Evolutionary conservation across 2,888 invertebrate genomes (phyloP).

Genomic region (Crocallis elinguaria): DNA sequence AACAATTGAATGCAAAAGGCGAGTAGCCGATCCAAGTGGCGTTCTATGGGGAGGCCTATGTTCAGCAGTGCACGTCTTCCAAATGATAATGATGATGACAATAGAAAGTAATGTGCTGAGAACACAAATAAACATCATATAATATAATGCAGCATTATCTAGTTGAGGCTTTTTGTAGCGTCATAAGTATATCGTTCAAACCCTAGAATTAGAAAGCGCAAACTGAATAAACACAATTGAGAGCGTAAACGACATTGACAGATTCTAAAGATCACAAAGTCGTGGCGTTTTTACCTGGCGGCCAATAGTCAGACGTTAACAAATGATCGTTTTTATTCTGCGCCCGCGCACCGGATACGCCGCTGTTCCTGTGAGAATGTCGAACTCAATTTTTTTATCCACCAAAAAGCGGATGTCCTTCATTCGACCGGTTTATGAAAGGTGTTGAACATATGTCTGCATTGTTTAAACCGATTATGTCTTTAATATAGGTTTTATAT

Average conservation of each 20-base stretch:
- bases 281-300: slow-evolving; percentile 60
- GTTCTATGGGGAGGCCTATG: too few relatives aligned
- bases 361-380: slow-evolving; percentile 83
- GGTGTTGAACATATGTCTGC: slow-evolving; percentile 83
- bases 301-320: slow-evolving; percentile 67
- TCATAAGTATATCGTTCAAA: slow-evolving; percentile 6
- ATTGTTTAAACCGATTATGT: slow-evolving; percentile 64
- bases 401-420: slow-evolving; percentile 84
- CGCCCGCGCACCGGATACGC: slow-evolving; percentile 81
- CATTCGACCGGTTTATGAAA: slow-evolving; percentile 82
- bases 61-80: too few relatives aligned
- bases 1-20: too few relatives aligned
- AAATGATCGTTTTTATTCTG: slow-evolving; percentile 80
- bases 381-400: slow-evolving; percentile 76
- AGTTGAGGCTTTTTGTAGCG: background rate
- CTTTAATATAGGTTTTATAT: slow-evolving; percentile 48
- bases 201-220: slow-evolving; percentile 25
- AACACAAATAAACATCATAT: too few relatives aligned
- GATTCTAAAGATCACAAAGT: slow-evolving; percentile 50
- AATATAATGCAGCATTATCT: background rate
- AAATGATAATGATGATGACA: too few relatives aligned
- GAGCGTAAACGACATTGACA: slow-evolving; percentile 46
- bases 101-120: too few relatives aligned
- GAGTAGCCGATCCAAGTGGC: too few relatives aligned
- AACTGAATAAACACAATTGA: slow-evolving; percentile 27